Conservation (phyloP, 1,140 invertebrate genomes). For the Solenopsis invicta region DNA sequence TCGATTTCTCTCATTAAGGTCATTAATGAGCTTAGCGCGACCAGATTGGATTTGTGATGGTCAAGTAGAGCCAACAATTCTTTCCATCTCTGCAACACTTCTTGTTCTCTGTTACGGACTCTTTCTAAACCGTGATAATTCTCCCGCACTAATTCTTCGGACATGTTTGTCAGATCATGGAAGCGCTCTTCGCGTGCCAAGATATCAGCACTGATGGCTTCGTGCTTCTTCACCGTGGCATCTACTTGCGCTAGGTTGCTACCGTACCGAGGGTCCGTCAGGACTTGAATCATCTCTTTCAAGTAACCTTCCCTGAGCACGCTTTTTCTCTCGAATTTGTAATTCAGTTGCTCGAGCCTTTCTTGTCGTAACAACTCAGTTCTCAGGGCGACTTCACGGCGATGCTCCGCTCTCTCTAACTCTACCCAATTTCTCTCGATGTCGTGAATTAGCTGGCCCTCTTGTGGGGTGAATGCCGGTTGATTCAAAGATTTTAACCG, state of each 20-base stretch:
- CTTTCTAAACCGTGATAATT: constrained; percentile 96
- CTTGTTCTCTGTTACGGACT: constrained; percentile 93
- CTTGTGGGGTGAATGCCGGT: constrained; percentile 95
- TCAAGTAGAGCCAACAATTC: constrained; percentile 94
- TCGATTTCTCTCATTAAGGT: constrained; percentile 96
- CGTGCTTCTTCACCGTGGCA: constrained; percentile 99
- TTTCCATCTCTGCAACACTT: constrained; percentile 96
- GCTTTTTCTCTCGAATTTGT: constrained; percentile 98
- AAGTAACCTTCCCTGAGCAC: constrained; percentile 97
- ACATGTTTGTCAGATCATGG: constrained; percentile 96
- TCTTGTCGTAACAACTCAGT: constrained; percentile 97
- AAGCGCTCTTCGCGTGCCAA: constrained; percentile 97
- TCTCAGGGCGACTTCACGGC: constrained; percentile 96
- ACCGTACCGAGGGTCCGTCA: constrained; percentile 97
- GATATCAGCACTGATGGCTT: constrained; percentile 99
- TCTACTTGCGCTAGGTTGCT: constrained; percentile 97
- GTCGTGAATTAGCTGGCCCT: constrained; percentile 96
- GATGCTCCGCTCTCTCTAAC: constrained; percentile 97
- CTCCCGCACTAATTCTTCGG: constrained; percentile 95
- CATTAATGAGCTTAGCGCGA: constrained; percentile 92
- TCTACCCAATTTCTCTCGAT: constrained; percentile 97
- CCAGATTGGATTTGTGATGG: constrained; percentile 94
- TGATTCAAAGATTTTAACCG: constrained; percentile 97
- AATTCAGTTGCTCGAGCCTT: constrained; percentile 97
- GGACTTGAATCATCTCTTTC: constrained; percentile 99